Percentiles rank a stretch among this genome's conserved stretches.
Evolutionary conservation across 2,113 vertebrate species (phyloP).

Genomic region (Phalacrocorax pelagicus): DNA sequence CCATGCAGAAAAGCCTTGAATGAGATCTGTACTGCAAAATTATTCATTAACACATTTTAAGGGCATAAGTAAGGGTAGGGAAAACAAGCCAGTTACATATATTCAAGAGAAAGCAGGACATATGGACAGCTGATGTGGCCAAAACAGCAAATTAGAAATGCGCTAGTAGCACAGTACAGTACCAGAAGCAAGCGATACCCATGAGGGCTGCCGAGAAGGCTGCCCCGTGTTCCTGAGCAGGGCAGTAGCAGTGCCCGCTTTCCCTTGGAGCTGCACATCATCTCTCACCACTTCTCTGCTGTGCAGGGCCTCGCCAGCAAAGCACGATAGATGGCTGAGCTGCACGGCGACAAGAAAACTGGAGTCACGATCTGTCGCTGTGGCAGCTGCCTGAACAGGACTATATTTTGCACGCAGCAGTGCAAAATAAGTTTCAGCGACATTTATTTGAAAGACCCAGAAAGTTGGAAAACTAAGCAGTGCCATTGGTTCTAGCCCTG

Average conservation of each 20-base stretch:
- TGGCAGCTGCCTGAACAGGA: neutral
- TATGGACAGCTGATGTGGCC: neutral
- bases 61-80: neutral
- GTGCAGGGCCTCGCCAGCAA: neutral
- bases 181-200: neutral
- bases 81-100: neutral
- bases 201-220: neutral
- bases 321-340: neutral
- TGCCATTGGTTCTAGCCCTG: neutral
- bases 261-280: too few species aligned
- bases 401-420: neutral
- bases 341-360: neutral
- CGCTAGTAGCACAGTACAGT: neutral
- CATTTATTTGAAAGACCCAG: neutral
- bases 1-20: neutral
- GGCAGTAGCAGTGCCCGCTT: neutral
- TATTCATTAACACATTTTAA: neutral
- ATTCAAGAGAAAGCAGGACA: neutral
- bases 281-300: neutral
- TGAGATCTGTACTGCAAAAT: neutral
- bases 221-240: neutral
- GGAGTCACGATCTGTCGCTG: fast-evolving
- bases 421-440: neutral
- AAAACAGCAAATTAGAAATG: neutral
- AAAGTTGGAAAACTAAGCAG: neutral